Percentiles rank a stretch among this genome's conserved stretches.
phyloP scores from a whole-genome alignment of 2,888 invertebrate species.

The Drosophila fungiperda region DNA sequence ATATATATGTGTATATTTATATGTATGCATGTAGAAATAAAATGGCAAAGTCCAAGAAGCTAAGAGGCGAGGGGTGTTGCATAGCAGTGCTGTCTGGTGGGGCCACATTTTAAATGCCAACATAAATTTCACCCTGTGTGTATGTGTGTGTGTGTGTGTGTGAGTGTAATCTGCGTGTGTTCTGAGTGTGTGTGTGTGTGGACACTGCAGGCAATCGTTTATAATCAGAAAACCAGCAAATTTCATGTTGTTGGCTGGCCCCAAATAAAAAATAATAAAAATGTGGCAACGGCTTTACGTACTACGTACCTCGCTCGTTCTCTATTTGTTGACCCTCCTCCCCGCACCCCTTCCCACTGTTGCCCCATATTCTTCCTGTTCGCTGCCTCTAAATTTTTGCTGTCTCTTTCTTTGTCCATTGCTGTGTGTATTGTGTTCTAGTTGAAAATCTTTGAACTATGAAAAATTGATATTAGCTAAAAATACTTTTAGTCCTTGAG shows the following conservation, averaged over 20 bases:
- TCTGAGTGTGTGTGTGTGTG: conserved; percentile 11
- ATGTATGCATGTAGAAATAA: conserved; percentile 43
- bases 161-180: neutral
- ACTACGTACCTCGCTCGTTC: conserved; percentile 8
- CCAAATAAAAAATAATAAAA: conserved; percentile 29
- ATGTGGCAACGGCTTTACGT: conserved; percentile 49
- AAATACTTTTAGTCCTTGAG: conserved; percentile 76
- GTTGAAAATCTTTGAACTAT: conserved; percentile 80
- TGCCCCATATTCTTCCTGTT: neutral
- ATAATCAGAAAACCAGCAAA: conserved; percentile 78
- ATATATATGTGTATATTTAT: conserved; percentile 6
- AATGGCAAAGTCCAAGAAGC: conserved; percentile 41
- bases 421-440: conserved; percentile 47
- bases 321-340: too few relatives aligned
- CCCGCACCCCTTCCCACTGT: neutral
- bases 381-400: neutral
- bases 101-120: conserved; percentile 69
- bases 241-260: conserved; percentile 68
- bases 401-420: conserved; percentile 2
- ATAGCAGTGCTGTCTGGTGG: conserved; percentile 45
- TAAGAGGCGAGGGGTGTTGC: conserved; percentile 38
- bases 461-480: conserved; percentile 82
- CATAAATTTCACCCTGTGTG: conserved; percentile 54
- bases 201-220: conserved; percentile 77
- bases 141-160: conserved; percentile 10